A percentile compares a stretch with the other conserved stretches of the same genome.
phyloP scores from a whole-genome alignment of 2,888 invertebrate genomes.

The Heliconius erato region DNA sequence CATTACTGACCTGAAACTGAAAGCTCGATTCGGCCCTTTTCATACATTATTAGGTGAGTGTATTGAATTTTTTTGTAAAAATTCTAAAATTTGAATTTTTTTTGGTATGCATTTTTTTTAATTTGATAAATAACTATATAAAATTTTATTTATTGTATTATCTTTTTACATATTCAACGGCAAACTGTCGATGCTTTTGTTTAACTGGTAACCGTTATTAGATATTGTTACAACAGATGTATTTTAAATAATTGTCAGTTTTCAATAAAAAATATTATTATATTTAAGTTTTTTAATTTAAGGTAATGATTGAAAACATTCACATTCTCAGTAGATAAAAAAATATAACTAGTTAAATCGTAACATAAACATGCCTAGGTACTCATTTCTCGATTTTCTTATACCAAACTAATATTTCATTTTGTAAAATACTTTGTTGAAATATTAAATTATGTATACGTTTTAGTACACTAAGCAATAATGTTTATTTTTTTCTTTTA shows the following conservation, averaged over 20 bases:
- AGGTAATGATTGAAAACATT: neutral
- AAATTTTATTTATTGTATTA: neutral
- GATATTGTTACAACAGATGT: neutral
- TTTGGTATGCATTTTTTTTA: no score
- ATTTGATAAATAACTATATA: neutral
- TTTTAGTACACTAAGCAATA: neutral
- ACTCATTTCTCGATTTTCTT: no score
- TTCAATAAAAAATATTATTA: neutral
- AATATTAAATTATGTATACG: no score
- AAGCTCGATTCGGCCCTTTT: constrained; percentile 45
- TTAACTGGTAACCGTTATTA: neutral
- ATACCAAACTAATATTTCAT: no score
- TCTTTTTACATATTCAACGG: neutral
- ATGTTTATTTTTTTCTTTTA: neutral
- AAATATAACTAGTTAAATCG: neutral
- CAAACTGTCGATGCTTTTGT: neutral
- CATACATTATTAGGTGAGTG: constrained; percentile 57
- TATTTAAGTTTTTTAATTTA: neutral
- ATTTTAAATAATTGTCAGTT: neutral
- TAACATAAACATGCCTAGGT: neutral
- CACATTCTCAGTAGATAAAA: neutral
- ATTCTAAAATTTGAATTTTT: neutral
- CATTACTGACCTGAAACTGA: constrained; percentile 44
- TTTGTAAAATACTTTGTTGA: no score
- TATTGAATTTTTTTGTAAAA: constrained; percentile 6